Evolutionary conservation across 2,797 vertebrate species (phyloP).

Genomic region (Oreochromis grahami): DNA sequence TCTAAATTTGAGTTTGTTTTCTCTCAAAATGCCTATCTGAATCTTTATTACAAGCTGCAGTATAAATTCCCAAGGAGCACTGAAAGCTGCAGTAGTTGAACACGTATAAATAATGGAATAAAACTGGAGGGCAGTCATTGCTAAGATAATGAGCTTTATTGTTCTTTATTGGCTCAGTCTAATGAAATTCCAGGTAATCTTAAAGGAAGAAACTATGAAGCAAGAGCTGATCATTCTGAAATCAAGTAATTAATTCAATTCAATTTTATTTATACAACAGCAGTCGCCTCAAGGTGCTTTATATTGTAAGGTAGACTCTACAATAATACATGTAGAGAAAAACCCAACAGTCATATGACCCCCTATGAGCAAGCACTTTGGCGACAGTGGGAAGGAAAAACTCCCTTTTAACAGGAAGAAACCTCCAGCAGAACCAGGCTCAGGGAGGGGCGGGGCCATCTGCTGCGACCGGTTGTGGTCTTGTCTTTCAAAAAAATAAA

Average conservation of each 20-base stretch:
- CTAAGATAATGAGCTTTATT: background rate
- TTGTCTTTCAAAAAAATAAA: background rate
- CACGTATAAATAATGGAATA: background rate
- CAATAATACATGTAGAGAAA: background rate
- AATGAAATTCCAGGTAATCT: background rate
- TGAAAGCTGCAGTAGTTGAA: background rate
- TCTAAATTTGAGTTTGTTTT: background rate
- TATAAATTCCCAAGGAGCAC: background rate
- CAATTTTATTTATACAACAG: background rate
- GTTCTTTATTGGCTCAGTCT: background rate
- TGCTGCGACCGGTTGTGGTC: rapidly evolving
- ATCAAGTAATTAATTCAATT: background rate
- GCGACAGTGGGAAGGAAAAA: rapidly evolving
- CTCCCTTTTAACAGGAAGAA: too few species aligned
- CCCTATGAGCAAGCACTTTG: background rate
- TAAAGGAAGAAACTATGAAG: background rate
- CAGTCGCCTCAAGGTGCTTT: background rate
- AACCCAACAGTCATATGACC: background rate
- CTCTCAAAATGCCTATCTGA: background rate
- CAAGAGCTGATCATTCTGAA: background rate
- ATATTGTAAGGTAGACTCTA: rapidly evolving
- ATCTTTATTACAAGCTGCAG: background rate
- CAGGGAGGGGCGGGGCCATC: rapidly evolving
- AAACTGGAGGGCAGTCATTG: background rate
- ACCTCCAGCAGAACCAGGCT: too few species aligned